Conservation (phyloP, 2,888 invertebrate species). For the Cheilosia soror region DNA sequence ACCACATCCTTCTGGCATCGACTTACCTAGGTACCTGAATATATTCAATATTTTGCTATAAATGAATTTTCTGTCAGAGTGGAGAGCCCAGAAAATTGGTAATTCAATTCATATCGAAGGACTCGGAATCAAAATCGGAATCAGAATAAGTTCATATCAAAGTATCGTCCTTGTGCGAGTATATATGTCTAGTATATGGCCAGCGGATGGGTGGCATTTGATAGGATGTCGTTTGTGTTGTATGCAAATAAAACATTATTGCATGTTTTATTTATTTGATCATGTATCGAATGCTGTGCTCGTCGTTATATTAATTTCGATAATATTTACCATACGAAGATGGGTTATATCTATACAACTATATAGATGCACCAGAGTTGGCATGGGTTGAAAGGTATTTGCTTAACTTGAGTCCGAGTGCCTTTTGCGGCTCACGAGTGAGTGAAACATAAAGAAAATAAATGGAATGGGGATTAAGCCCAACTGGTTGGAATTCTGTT, state of each 20-base stretch:
- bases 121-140: constrained; percentile 28
- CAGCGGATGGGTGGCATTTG: background rate
- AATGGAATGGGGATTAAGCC: background rate
- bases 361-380: background rate
- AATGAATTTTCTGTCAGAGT: constrained; percentile 53
- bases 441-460: no score
- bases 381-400: constrained; percentile 26
- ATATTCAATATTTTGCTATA: constrained; percentile 70
- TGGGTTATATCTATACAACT: constrained; percentile 29
- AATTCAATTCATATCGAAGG: constrained; percentile 70
- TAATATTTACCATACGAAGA: constrained; percentile 53
- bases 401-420: constrained; percentile 33
- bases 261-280: constrained; percentile 69
- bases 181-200: background rate
- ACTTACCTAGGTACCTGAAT: constrained; percentile 41
- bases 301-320: constrained; percentile 64
- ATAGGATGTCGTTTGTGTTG: constrained; percentile 14
- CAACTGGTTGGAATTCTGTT: background rate
- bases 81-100: constrained; percentile 62
- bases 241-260: constrained; percentile 72
- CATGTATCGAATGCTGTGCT: constrained; percentile 57
- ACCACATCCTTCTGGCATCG: background rate
- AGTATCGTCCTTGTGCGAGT: constrained; percentile 21
- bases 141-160: constrained; percentile 38
- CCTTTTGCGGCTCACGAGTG: constrained; percentile 33